These are phyloP conservation scores for Microctenopoma stevenorrisi DNA, from an alignment of 2,797 vertebrate species.

Conservation along the genomic window DNA sequence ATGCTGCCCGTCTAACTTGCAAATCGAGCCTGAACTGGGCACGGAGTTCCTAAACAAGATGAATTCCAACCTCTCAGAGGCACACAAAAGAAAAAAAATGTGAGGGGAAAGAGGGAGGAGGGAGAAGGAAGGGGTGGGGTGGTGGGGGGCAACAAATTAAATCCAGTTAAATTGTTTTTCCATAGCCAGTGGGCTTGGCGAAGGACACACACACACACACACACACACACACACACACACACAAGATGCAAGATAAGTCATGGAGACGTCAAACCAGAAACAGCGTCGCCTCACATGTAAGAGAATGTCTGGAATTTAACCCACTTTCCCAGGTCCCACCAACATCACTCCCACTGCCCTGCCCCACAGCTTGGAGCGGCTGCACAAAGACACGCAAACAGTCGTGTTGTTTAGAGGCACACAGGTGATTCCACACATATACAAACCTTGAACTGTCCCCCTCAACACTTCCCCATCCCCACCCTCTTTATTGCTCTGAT, in stretches of 20 bases:
- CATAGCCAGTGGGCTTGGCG: slow-evolving; percentile 83
- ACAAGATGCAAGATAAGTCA: slow-evolving; percentile 80
- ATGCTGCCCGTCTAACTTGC: slow-evolving; percentile 23
- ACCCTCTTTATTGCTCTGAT: slow-evolving; percentile 25
- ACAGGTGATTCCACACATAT: slow-evolving; percentile 21
- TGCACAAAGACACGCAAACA: slow-evolving; percentile 28
- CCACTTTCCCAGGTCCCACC: slow-evolving; percentile 68
- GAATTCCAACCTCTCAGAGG: slow-evolving; percentile 75
- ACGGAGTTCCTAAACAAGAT: slow-evolving; percentile 62
- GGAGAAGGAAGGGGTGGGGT: slow-evolving; percentile 5
- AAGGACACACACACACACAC: slow-evolving; percentile 72
- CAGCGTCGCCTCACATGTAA: slow-evolving; percentile 55
- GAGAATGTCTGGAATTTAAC: slow-evolving; percentile 78
- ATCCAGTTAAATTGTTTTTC: slow-evolving; percentile 87
- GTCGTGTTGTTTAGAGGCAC: slow-evolving; percentile 6
- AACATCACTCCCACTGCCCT: slow-evolving; percentile 43
- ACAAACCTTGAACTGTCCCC: slow-evolving; percentile 8
- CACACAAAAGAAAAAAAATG: slow-evolving; percentile 68
- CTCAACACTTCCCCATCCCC: slow-evolving; percentile 13
- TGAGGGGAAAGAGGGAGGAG: slow-evolving; percentile 44
- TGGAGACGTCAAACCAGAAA: slow-evolving; percentile 71
- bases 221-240: slow-evolving; percentile 31
- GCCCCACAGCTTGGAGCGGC: slow-evolving; percentile 32
- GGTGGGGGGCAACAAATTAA: slow-evolving; percentile 79
- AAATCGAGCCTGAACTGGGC: slow-evolving; percentile 36